Evolutionary conservation across 2,888 invertebrate genomes (phyloP), one percentile per base, ranked within the genome.

Genomic region (Ornithoptera alexandrae): DNA sequence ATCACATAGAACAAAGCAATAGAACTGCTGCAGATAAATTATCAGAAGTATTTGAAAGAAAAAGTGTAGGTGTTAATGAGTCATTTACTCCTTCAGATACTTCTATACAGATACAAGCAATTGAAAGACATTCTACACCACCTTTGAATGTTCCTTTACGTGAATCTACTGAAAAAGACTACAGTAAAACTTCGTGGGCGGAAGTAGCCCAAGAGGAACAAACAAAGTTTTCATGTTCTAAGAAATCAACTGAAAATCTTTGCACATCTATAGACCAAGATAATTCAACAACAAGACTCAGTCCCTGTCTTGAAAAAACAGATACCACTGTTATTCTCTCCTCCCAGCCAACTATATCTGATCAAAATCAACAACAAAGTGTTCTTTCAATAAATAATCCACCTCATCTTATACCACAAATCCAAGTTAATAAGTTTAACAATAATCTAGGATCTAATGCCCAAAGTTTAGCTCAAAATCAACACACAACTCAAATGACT

Each of bases 41-140:
- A 65, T 86, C 88, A 62, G 93, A 93, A 81, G 92, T 91, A 69
- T 93, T 93, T 80, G 93, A 93, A 79, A 84, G 93, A 70, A 93
- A 88, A 79, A 91, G 90, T 77, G 87, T 88, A 79, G 89, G 88
- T 24, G 72, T 90, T 62, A 78, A 82, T 70, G 90, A 89, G 75
- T 85, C 89, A 65, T 86, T 90, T 73, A 81, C 80, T 57, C 73
- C 83, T 15, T 74, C 82, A 15, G 90, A 90, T 67, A 76, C 80
- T n/a, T 61, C 73, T 46, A 36, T 65, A 20, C 67, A 64, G 56
- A 30, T 15, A n/a, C 77, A 88, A 79, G 93, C 39, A 88, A 93
- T 72, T 78, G 95, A 80, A 91, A 94, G 81, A 90, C 94, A 71
- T 83, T 93, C 76, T 81, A 90, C 78, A 53, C 90, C 91, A 15